These are phyloP conservation scores for Anthoscopus minutus DNA, from an alignment of 2,113 vertebrate genomes.

Conservation along the genomic window DNA sequence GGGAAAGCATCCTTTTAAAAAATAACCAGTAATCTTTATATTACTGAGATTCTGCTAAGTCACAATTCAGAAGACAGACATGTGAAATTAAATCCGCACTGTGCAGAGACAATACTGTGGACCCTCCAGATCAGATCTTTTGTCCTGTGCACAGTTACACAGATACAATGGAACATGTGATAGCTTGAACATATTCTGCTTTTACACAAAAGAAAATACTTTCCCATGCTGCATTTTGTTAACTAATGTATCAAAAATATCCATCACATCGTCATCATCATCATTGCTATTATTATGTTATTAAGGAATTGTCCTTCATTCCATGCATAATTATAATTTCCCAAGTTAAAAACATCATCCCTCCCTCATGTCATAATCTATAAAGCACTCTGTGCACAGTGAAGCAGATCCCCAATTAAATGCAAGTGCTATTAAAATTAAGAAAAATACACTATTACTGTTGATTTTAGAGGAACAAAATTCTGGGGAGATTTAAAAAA, in stretches of 20 bases:
- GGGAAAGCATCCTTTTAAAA: constrained; percentile 43
- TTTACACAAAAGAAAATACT: constrained; percentile 1
- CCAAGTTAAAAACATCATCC: background rate
- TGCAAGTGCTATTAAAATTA: constrained; percentile 52
- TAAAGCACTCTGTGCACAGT: constrained; percentile 39
- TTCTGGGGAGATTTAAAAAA: constrained; percentile 53
- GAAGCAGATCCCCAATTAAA: constrained; percentile 59
- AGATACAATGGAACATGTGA: background rate
- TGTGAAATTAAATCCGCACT: constrained; percentile 58
- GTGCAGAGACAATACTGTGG: constrained; percentile 5
- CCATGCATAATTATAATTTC: constrained; percentile 1
- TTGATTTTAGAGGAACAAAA: constrained; percentile 62
- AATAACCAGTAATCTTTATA: constrained; percentile 45
- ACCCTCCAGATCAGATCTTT: background rate
- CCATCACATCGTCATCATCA: background rate
- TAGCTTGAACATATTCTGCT: background rate
- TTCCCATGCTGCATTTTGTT: background rate
- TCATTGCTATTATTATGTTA: background rate
- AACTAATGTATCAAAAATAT: constrained; percentile 5
- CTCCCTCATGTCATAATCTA: background rate
- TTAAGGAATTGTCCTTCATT: constrained; percentile 18
- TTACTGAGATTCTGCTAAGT: constrained; percentile 34
- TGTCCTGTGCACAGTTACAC: background rate
- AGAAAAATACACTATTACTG: constrained; percentile 30
- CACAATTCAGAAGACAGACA: constrained; percentile 65